Percentiles rank a stretch among this genome's conserved stretches.
These are phyloP conservation scores for Myanophis thanlyinensis DNA, from an alignment of 2,113 vertebrate genomes.

Conservation along the genomic window DNA sequence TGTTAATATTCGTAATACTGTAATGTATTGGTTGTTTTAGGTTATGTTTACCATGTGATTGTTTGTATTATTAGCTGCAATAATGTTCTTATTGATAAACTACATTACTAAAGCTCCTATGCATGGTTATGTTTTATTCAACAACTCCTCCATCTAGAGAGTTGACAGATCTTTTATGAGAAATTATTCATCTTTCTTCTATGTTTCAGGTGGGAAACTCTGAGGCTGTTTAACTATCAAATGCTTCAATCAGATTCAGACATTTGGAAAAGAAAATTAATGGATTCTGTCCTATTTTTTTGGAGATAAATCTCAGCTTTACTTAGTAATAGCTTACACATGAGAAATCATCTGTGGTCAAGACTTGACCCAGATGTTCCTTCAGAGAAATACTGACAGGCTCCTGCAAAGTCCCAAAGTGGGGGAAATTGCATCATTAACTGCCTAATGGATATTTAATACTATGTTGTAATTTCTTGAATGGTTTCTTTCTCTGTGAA, in stretches of 20 bases:
- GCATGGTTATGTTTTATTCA: not conserved
- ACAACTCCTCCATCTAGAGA: not conserved
- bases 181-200: not conserved
- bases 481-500: not conserved
- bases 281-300: not conserved
- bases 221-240: not conserved
- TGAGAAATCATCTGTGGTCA: not conserved
- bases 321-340: not conserved
- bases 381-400: not conserved
- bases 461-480: not conserved
- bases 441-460: not conserved
- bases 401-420: not conserved
- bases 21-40: not conserved
- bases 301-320: not conserved
- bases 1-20: not conserved
- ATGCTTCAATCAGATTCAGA: not conserved
- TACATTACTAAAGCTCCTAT: not conserved
- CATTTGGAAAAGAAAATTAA: not conserved
- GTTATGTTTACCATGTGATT: not conserved
- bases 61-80: not conserved
- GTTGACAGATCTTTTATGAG: not conserved
- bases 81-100: not conserved
- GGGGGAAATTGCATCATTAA: not conserved
- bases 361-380: constrained; percentile 9
- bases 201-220: not conserved